A percentile compares a stretch with the other conserved stretches of the same genome.
These are phyloP conservation scores for Meriones unguiculatus DNA, from an alignment of 2,113 vertebrate species.

Conservation along the genomic window DNA sequence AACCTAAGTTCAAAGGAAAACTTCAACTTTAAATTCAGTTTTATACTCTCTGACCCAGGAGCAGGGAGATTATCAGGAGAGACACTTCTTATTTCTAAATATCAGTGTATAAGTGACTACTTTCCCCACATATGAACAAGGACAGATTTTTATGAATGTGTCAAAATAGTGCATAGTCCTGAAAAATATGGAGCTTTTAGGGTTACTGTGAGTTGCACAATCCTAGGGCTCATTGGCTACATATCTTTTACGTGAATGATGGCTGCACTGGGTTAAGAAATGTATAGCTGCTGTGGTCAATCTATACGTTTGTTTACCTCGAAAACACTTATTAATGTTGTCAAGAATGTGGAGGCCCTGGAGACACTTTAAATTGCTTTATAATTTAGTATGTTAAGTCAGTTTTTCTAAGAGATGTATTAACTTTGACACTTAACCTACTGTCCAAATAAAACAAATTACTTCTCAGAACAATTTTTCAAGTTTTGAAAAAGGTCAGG, in stretches of 20 bases:
- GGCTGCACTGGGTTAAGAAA: neutral
- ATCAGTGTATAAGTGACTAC: neutral
- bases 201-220: neutral
- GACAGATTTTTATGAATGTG: neutral
- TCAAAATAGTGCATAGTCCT: neutral
- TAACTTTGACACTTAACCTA: conserved; percentile 58
- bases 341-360: neutral
- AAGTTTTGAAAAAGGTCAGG: conserved; percentile 56
- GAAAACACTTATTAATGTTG: neutral
- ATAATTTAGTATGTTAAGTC: conserved; percentile 54
- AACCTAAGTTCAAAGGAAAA: neutral
- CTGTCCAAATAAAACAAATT: conserved; percentile 50
- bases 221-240: neutral
- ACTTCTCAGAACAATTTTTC: conserved; percentile 44
- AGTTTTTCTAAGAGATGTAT: conserved; percentile 39
- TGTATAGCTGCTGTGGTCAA: neutral
- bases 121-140: neutral
- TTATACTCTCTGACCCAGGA: neutral
- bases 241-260: neutral
- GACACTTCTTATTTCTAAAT: neutral
- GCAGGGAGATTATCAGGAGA: neutral
- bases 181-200: neutral
- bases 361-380: neutral
- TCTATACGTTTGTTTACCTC: neutral
- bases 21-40: conserved; percentile 3